These are phyloP conservation scores for Lissonota sp. DNA, from an alignment of 2,888 invertebrate species.

Conservation along the genomic window DNA sequence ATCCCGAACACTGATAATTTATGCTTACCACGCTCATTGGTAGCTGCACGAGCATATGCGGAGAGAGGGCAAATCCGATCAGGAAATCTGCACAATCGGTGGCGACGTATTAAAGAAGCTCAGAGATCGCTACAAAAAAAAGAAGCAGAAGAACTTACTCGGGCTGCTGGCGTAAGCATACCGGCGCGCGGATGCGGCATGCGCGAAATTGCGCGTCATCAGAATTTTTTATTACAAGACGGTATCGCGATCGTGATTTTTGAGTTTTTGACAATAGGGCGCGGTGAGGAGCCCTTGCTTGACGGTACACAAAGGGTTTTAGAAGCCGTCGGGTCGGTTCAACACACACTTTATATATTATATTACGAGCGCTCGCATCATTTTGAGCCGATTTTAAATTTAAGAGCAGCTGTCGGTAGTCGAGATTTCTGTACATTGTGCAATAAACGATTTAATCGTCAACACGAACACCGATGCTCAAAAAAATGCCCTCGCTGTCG, in stretches of 20 bases:
- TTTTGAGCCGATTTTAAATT: constrained; percentile 30
- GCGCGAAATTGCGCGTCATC: background rate
- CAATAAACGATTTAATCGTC: background rate
- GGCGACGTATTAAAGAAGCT: no score
- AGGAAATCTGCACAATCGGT: no score
- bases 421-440: constrained; percentile 19
- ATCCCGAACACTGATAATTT: background rate
- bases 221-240: constrained; percentile 9
- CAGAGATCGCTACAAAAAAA: no score
- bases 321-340: background rate
- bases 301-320: constrained; percentile 4
- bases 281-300: constrained; percentile 8
- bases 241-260: constrained; percentile 55
- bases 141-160: no score
- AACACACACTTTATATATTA: constrained; percentile 17
- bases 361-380: constrained; percentile 35
- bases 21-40: background rate
- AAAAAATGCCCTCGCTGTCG: constrained; percentile 16
- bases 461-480: background rate
- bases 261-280: constrained; percentile 15
- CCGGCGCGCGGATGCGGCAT: no score
- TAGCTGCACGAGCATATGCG: no score
- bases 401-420: constrained; percentile 12
- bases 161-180: no score
- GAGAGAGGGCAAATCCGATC: no score